Conservation (phyloP, 2,113 vertebrate genomes). For the Aphelocoma coerulescens region DNA sequence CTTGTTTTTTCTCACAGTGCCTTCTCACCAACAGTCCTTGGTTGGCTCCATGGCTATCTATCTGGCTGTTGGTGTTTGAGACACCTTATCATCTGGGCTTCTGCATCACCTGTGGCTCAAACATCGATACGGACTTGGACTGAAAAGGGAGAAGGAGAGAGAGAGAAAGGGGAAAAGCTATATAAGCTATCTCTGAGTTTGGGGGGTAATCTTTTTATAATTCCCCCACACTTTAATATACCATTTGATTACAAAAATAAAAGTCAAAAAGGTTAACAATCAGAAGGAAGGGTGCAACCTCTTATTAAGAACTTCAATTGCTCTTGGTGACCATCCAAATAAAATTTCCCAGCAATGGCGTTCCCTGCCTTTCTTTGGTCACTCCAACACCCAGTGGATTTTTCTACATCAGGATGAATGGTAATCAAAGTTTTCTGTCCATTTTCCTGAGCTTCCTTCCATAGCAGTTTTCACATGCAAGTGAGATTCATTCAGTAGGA, state of each 20-base stretch:
- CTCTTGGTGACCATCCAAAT: background rate
- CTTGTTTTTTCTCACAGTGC: background rate
- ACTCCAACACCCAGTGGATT: accelerated
- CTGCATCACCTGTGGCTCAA: background rate
- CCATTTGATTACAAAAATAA: background rate
- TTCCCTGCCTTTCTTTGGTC: background rate
- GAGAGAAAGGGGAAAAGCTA: background rate
- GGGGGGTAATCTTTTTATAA: too few species aligned
- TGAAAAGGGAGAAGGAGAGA: background rate
- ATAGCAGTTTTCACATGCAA: background rate
- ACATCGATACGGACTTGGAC: background rate
- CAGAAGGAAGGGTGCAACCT: background rate
- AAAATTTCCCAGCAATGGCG: background rate
- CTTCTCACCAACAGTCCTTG: background rate
- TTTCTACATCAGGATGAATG: background rate
- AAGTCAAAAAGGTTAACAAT: background rate
- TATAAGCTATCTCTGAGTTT: background rate
- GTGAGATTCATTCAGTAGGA: background rate
- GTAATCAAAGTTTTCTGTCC: background rate
- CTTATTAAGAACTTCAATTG: background rate
- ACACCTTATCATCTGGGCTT: background rate
- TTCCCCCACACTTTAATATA: background rate
- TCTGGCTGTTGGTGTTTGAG: background rate
- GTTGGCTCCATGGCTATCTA: background rate
- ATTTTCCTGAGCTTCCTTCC: background rate